Percentiles rank a stretch among this genome's conserved stretches.
Conservation (phyloP, 1,140 invertebrate genomes). For the Sweltsa coloradensis region DNA sequence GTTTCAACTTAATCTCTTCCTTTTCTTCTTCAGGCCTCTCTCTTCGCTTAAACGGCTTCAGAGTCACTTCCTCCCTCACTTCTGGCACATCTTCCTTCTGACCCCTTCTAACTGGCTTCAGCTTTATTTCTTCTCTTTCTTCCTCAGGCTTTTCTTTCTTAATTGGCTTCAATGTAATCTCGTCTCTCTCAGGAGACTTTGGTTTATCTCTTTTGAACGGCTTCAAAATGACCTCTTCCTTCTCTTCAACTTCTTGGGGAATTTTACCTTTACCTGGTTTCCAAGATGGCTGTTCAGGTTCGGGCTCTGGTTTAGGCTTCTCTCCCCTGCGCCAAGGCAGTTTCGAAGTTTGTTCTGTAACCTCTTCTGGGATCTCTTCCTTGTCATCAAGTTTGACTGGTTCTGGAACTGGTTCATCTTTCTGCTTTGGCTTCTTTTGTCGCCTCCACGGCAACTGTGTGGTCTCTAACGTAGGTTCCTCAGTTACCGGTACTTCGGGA, state of each 20-base stretch:
- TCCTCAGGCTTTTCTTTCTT: slow-evolving; percentile 12
- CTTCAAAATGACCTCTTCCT: slow-evolving; percentile 14
- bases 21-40: slow-evolving; percentile 21
- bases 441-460: slow-evolving; percentile 12
- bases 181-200: slow-evolving; percentile 10
- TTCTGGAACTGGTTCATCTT: too few relatives aligned
- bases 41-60: slow-evolving; percentile 14
- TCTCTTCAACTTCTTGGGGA: slow-evolving; percentile 8
- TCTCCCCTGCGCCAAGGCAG: slow-evolving; percentile 17
- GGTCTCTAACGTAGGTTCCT: too few relatives aligned
- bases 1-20: slow-evolving; percentile 15
- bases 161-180: not conserved
- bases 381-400: too few relatives aligned
- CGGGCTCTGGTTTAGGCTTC: slow-evolving; percentile 23
- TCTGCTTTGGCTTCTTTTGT: slow-evolving; percentile 21
- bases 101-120: slow-evolving; percentile 15
- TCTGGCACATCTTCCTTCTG: slow-evolving; percentile 22
- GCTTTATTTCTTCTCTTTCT: slow-evolving; percentile 10
- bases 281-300: too few relatives aligned
- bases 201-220: slow-evolving; percentile 8
- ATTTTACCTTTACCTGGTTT: too few relatives aligned
- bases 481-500: slow-evolving; percentile 21
- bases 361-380: too few relatives aligned
- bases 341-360: too few relatives aligned
- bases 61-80: slow-evolving; percentile 18